These are phyloP conservation scores for Tachypleus tridentatus DNA, from an alignment of 1,140 invertebrate species.

Conservation along the genomic window DNA sequence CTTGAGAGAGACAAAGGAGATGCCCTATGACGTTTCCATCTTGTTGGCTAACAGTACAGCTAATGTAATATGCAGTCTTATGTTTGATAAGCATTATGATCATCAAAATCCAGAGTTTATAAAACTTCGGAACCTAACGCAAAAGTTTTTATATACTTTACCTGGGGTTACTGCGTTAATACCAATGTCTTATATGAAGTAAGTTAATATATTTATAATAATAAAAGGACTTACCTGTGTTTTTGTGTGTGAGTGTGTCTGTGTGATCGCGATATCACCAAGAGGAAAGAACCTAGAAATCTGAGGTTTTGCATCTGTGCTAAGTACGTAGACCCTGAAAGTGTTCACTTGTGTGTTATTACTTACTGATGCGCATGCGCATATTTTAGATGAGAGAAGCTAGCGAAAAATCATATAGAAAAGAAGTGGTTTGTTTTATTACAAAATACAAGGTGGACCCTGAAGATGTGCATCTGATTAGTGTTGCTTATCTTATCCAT, in stretches of 20 bases:
- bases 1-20: neutral
- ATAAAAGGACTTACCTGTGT: neutral
- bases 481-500: too few relatives aligned
- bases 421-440: too few relatives aligned
- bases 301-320: too few relatives aligned
- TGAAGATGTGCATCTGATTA: too few relatives aligned
- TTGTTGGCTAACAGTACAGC: conserved; percentile 7
- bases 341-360: too few relatives aligned
- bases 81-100: conserved; percentile 20
- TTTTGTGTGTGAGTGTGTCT: neutral
- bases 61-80: conserved; percentile 15
- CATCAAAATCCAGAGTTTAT: conserved; percentile 9
- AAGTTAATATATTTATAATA: neutral
- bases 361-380: too few relatives aligned
- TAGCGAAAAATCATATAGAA: too few relatives aligned
- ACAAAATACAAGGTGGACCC: too few relatives aligned
- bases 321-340: too few relatives aligned
- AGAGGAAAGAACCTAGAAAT: too few relatives aligned
- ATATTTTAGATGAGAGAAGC: too few relatives aligned
- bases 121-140: neutral
- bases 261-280: neutral
- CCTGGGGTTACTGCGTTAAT: neutral
- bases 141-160: neutral
- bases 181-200: neutral
- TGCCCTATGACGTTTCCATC: conserved; percentile 1